A percentile compares a stretch with the other conserved stretches of the same genome.
These are phyloP conservation scores for Lasioglossum pauxillum DNA, from an alignment of 2,888 invertebrate genomes.

Conservation along the genomic window DNA sequence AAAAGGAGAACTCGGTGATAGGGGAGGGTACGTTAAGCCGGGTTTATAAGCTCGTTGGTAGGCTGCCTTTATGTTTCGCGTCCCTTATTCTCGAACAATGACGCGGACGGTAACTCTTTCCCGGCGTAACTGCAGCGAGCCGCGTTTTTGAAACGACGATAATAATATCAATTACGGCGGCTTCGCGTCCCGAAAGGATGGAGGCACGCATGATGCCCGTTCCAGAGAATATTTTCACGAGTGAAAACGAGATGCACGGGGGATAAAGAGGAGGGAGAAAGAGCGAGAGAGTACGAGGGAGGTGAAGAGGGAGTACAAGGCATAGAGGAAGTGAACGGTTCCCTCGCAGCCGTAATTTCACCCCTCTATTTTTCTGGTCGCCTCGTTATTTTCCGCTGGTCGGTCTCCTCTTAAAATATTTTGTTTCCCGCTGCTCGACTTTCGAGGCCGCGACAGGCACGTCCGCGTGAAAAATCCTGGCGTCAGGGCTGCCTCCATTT, in stretches of 20 bases:
- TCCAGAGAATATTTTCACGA: constrained; percentile 7
- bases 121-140: constrained; percentile 28
- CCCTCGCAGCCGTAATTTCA: constrained; percentile 28
- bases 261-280: no score
- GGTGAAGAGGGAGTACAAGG: neutral
- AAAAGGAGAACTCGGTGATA: constrained; percentile 19
- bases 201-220: constrained; percentile 17
- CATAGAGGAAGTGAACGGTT: neutral
- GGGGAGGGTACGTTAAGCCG: constrained; percentile 67
- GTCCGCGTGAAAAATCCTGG: constrained; percentile 52
- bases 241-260: neutral
- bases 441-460: constrained; percentile 1
- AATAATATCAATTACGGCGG: constrained; percentile 51
- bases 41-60: constrained; percentile 73
- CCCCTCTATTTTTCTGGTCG: constrained; percentile 32
- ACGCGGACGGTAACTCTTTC: constrained; percentile 21
- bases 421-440: constrained; percentile 40
- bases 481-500: constrained; percentile 35
- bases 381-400: constrained; percentile 26
- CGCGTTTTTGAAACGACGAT: constrained; percentile 44
- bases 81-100: constrained; percentile 63
- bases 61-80: constrained; percentile 70
- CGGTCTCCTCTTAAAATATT: constrained; percentile 51
- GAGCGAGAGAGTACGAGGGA: neutral
- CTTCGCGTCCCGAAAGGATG: constrained; percentile 16